These are phyloP conservation scores for Sardina pilchardus DNA, from an alignment of 2,113 vertebrate species.

Conservation along the genomic window DNA sequence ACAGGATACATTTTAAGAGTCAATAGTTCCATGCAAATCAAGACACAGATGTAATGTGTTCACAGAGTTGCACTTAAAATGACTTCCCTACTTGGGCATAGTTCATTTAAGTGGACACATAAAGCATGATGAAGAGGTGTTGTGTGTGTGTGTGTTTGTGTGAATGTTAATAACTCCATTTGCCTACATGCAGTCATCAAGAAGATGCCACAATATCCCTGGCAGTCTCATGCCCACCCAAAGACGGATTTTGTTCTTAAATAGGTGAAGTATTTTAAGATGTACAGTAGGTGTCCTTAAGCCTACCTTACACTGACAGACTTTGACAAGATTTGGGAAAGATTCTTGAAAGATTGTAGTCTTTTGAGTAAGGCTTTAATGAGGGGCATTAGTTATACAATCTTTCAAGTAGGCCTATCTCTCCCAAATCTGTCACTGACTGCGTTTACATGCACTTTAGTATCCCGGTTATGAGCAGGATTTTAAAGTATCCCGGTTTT, in stretches of 20 bases:
- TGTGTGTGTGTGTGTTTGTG: background rate
- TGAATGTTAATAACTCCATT: background rate
- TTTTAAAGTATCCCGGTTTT: too few relatives aligned
- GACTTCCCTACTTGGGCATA: background rate
- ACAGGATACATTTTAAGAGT: background rate
- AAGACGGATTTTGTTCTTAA: background rate
- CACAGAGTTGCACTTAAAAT: background rate
- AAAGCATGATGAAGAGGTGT: too few relatives aligned
- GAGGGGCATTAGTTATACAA: too few relatives aligned
- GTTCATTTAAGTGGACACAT: background rate
- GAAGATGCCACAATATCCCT: background rate
- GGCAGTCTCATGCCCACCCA: background rate
- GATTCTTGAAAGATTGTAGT: too few relatives aligned
- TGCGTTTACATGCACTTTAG: too few relatives aligned
- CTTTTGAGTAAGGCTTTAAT: too few relatives aligned
- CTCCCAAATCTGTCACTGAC: too few relatives aligned
- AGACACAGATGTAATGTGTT: too few relatives aligned
- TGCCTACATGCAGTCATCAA: background rate
- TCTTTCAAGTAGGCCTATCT: too few relatives aligned
- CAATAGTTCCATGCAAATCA: background rate
- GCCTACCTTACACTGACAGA: too few relatives aligned
- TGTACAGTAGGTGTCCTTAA: background rate
- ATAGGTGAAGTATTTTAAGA: background rate
- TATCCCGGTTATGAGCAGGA: too few relatives aligned
- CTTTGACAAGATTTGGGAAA: too few relatives aligned